Conservation (phyloP, 2,888 invertebrate genomes). For the Cataglyphis cursor region DNA sequence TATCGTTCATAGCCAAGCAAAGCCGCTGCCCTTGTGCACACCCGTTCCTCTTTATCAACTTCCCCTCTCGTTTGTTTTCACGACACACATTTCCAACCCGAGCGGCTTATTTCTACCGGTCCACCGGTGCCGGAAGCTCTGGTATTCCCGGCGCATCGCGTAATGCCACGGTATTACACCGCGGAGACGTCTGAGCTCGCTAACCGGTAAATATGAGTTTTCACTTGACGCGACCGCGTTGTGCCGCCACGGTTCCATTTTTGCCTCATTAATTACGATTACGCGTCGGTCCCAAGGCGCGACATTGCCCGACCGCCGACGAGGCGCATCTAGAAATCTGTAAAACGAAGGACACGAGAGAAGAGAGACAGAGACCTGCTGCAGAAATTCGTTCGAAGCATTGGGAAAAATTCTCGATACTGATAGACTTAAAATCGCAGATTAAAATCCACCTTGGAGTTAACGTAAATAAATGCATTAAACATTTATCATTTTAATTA, state of each 20-base stretch:
- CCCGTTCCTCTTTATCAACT: slow-evolving; percentile 61
- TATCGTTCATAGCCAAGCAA: slow-evolving; percentile 59
- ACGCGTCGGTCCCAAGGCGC: slow-evolving; percentile 75
- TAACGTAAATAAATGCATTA: neutral
- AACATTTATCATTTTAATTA: neutral
- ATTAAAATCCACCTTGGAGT: neutral
- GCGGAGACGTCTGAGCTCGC: slow-evolving; percentile 80
- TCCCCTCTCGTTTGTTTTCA: slow-evolving; percentile 68
- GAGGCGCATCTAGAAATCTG: slow-evolving; percentile 33
- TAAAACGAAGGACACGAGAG: slow-evolving; percentile 6
- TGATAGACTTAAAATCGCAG: neutral
- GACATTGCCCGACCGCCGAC: slow-evolving; percentile 36
- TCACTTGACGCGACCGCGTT: slow-evolving; percentile 77
- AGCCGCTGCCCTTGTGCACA: neutral
- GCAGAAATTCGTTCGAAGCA: slow-evolving; percentile 7
- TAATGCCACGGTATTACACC: slow-evolving; percentile 80
- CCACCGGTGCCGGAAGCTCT: slow-evolving; percentile 49
- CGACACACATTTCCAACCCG: slow-evolving; percentile 38
- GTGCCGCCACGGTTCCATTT: slow-evolving; percentile 71
- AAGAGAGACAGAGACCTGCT: neutral
- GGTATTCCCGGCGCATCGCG: slow-evolving; percentile 77
- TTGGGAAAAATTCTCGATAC: neutral
- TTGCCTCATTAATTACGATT: slow-evolving; percentile 82
- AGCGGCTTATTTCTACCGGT: slow-evolving; percentile 68
- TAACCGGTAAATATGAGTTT: slow-evolving; percentile 84